These are phyloP conservation scores for Mormyrus lacerda DNA, from an alignment of 2,113 vertebrate genomes.

Conservation along the genomic window DNA sequence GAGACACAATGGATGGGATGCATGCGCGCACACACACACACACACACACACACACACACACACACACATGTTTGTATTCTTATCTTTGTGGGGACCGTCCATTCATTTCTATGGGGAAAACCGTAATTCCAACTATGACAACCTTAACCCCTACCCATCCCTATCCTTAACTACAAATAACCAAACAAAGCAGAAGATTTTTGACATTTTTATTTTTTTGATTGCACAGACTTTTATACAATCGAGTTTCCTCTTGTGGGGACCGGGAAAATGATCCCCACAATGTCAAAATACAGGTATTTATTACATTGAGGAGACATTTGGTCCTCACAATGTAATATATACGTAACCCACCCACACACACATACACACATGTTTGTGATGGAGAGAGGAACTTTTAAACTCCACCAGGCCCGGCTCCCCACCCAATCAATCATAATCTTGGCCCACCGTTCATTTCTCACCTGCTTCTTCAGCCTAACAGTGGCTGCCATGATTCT, in stretches of 20 bases:
- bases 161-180: neutral
- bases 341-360: neutral
- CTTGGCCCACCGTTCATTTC: too few species aligned
- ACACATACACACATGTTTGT: neutral
- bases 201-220: neutral
- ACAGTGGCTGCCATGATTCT: neutral
- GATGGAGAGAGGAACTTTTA: neutral
- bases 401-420: neutral
- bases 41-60: neutral
- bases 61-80: neutral
- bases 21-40: neutral
- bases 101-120: neutral
- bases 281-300: neutral
- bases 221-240: neutral
- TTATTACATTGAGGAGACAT: neutral
- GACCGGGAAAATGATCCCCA: neutral
- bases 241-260: neutral
- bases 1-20: neutral
- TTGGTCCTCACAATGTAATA: neutral
- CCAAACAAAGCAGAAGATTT: neutral
- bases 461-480: neutral
- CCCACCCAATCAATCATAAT: too few species aligned
- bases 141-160: neutral
- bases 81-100: neutral
- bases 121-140: neutral